These are phyloP conservation scores for Netelia virgata DNA, from an alignment of 2,888 invertebrate genomes.

Conservation along the genomic window DNA sequence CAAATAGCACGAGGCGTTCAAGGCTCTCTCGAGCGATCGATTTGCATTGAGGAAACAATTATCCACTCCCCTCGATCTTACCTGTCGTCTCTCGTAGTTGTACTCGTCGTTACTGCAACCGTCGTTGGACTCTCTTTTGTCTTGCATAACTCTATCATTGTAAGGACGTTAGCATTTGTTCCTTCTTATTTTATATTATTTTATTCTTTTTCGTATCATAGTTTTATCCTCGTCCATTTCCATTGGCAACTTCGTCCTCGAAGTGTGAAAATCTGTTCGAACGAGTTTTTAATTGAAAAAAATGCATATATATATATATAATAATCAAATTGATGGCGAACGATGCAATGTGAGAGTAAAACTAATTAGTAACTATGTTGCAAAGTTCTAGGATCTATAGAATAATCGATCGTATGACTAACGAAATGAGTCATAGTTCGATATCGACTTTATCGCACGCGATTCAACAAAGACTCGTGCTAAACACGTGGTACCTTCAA, in stretches of 20 bases:
- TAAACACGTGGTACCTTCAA: slow-evolving; percentile 18
- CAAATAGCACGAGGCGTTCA: slow-evolving; percentile 73
- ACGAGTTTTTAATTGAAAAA: not conserved
- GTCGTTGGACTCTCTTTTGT: slow-evolving; percentile 14
- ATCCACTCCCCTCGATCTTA: slow-evolving; percentile 63
- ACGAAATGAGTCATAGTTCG: slow-evolving; percentile 52
- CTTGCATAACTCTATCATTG: slow-evolving; percentile 74
- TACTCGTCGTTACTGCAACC: slow-evolving; percentile 15
- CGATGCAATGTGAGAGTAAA: not conserved
- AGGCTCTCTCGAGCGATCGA: slow-evolving; percentile 76
- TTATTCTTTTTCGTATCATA: not conserved
- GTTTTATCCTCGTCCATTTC: not conserved
- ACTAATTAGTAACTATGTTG: not conserved
- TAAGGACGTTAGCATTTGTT: slow-evolving; percentile 73
- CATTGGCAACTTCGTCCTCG: not conserved
- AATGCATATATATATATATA: not conserved
- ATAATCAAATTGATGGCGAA: not conserved
- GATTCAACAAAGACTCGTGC: slow-evolving; percentile 48
- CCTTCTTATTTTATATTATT: slow-evolving; percentile 30
- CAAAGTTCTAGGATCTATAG: slow-evolving; percentile 35
- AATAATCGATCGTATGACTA: slow-evolving; percentile 48
- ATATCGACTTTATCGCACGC: slow-evolving; percentile 23
- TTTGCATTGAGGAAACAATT: slow-evolving; percentile 80
- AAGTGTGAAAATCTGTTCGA: not conserved
- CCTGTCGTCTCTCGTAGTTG: slow-evolving; percentile 57